Evolutionary conservation across 2,113 vertebrate genomes (phyloP), one percentile per base, ranked within the genome.

Genomic region (Ariopsis seemanni): DNA sequence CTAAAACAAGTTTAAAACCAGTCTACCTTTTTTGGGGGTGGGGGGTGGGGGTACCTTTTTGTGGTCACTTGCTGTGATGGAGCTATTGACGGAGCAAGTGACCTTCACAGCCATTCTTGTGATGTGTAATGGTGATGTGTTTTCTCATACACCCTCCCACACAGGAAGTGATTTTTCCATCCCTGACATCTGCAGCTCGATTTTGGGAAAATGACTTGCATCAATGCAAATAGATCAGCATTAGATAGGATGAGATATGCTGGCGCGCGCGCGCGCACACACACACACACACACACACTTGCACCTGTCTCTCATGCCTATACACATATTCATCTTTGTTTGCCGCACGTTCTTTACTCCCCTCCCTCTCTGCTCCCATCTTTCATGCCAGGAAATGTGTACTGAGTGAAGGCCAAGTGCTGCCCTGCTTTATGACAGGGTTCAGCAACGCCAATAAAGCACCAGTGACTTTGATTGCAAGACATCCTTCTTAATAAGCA

Each of bases 401-500:
- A 77, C 85, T 50, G 60, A 91, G 89, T 89, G 82, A 77, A 88
- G 87, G 90, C 78, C 90, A 93, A 84, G 90, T 90, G 91, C 92
- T 91, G 91, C 92, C 86, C 84, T 89, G 87, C 92, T 94, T 94
- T 94, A 93, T 91, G 65, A 88, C 78, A 50, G 88, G 87, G 90
- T 87, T 90, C 92, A 92, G 85, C 91, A 87, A 92, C 91, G 88
- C 89, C 92, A 91, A 92, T 94, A 93, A 93, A 94, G 50, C 60
- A 48, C 60, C 77, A n/a, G 3, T 25, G 71, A 22, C 72, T 84
- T 92, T 94, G 91, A 93, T 84, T 86, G 87, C 83, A 74, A 88
- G 89, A 89, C 91, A 93, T 90, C 74, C 67, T 89, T 91, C 90
- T 89, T 91, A 92, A 92, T 93, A 91, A 80, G 63, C 55, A 75